Evolutionary conservation across 2,797 vertebrate genomes (phyloP).

Genomic region (Aeoliscus strigatus): DNA sequence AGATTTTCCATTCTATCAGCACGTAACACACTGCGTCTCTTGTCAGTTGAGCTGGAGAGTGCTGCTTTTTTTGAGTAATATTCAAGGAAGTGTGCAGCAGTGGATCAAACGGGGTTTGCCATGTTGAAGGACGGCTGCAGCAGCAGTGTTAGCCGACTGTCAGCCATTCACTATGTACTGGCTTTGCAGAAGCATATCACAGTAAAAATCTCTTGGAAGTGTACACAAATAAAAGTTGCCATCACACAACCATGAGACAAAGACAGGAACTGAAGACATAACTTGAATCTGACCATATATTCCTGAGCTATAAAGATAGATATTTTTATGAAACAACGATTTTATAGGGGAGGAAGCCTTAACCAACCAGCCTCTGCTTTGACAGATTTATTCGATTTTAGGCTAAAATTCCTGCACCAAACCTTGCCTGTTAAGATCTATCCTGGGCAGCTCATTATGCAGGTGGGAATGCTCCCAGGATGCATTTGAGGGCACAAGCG

Average conservation of each 20-base stretch:
- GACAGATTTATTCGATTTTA: too few species aligned
- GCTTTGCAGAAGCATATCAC: neutral
- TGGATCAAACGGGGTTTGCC: slow-evolving; percentile 3
- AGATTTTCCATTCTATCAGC: slow-evolving; percentile 1
- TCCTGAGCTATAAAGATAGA: too few species aligned
- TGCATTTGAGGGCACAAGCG: too few species aligned
- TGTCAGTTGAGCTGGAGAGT: neutral
- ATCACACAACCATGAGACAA: neutral
- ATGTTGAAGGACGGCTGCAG: neutral
- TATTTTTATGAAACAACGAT: too few species aligned
- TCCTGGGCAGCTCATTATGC: too few species aligned
- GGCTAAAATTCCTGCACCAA: too few species aligned
- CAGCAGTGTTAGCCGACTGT: neutral
- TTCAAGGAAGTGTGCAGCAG: neutral
- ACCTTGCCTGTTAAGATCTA: too few species aligned
- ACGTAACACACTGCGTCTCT: neutral
- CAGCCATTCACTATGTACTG: neutral
- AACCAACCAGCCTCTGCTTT: too few species aligned
- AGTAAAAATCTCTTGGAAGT: neutral
- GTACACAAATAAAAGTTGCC: neutral
- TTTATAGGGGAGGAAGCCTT: too few species aligned
- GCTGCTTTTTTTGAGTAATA: neutral
- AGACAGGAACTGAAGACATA: neutral
- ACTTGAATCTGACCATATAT: slow-evolving; percentile 1
- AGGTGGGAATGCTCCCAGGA: too few species aligned